Evolutionary conservation across 2,888 invertebrate genomes (phyloP).

Genomic region (Dromius quadrimaculatus): DNA sequence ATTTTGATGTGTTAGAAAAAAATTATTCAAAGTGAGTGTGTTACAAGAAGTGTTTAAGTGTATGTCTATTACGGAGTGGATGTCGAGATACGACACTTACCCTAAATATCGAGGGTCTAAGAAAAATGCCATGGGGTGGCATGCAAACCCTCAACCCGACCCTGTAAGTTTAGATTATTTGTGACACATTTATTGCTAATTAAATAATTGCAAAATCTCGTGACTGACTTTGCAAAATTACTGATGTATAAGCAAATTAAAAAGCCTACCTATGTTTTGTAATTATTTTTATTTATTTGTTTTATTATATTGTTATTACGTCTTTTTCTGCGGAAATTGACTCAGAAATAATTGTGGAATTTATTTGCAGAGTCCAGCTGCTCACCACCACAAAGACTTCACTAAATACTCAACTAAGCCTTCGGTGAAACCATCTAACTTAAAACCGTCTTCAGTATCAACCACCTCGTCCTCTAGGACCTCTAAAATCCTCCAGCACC

Average conservation of each 20-base stretch:
- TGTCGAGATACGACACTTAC: slow-evolving; percentile 67
- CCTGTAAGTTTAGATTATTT: slow-evolving; percentile 62
- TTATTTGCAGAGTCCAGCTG: slow-evolving; percentile 63
- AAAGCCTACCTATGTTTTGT: too few relatives aligned
- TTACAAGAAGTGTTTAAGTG: slow-evolving; percentile 16
- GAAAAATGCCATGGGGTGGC: slow-evolving; percentile 62
- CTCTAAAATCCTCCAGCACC: slow-evolving; percentile 61
- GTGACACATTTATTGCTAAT: too few relatives aligned
- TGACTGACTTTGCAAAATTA: too few relatives aligned
- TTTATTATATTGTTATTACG: too few relatives aligned
- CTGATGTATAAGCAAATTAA: too few relatives aligned
- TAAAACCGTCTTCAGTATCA: slow-evolving; percentile 56
- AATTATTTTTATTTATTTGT: too few relatives aligned
- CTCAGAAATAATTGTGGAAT: slow-evolving; percentile 4
- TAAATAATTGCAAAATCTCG: too few relatives aligned
- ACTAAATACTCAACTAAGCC: slow-evolving; percentile 63
- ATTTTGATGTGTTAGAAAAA: too few relatives aligned
- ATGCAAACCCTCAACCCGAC: slow-evolving; percentile 60
- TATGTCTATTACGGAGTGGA: slow-evolving; percentile 56
- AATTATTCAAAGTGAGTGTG: too few relatives aligned
- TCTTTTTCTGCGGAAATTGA: too few relatives aligned
- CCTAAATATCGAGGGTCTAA: slow-evolving; percentile 64
- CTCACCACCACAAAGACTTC: slow-evolving; percentile 64
- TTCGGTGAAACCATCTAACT: slow-evolving; percentile 3
- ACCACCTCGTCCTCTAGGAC: slow-evolving; percentile 53